Evolutionary conservation across 2,888 invertebrate genomes (phyloP), one percentile per base, ranked within the genome.

Genomic region (Lasioglossum vierecki): DNA sequence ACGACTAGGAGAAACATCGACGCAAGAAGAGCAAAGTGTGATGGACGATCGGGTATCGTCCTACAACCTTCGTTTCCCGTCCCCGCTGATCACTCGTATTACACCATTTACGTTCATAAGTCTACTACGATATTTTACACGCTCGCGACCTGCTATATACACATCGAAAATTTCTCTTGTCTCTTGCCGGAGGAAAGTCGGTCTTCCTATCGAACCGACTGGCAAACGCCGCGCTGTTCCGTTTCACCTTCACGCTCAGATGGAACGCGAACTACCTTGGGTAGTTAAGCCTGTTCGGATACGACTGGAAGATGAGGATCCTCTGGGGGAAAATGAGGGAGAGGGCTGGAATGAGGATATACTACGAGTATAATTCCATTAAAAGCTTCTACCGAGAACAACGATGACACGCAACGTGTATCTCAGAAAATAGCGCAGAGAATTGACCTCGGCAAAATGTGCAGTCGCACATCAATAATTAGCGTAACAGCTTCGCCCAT

Each of bases 41-140:
- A 77, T 22, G 72, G 35, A 73, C 72, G 72, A 73, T 73, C 78
- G 82, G 72, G 71, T 76, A 86, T 73, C 84, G 82, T 76, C 74
- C 73, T 70, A 76, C 85, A 81, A 83, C 78, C 82, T 85, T 82
- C 70, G 44, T 35, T 72, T 82, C 70, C 22, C 35, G 22, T 41
- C n/a, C 30, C 68, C 74, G 11, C 9, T 60, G 60, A 70, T 66
- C 77, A 13, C 49, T 66, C 18, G 46, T 77, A 57, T 49, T 78
- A 81, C 72, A 73, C 49, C 30, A 49, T 44, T 44, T 35, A 22
- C 71, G 44, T 79, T 76, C 73, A 78, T 77, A 82, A 46, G 39
- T 72, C 46, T 77, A 76, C 74, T 75, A 66, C n/a, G 39, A 66
- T 88, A 88, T 83, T 78, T 89, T 88, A 85, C 90, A 89, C 81